Conservation (phyloP, 2,797 vertebrate genomes). For the Falco biarmicus region DNA sequence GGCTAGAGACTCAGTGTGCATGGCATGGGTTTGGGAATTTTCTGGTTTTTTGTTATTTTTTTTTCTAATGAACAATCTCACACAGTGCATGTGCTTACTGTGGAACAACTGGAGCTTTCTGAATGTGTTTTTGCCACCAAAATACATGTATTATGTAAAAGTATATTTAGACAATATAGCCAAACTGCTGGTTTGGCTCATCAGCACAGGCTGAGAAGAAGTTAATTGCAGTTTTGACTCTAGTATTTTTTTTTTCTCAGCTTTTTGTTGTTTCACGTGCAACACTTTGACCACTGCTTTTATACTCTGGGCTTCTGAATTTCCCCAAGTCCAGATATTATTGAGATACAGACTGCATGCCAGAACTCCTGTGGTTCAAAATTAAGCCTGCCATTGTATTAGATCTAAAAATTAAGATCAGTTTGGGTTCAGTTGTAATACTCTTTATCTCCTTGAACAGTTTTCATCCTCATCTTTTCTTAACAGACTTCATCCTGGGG, state of each 20-base stretch:
- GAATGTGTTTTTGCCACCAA: neutral
- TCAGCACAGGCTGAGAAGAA: slow-evolving; percentile 26
- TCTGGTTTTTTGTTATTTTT: neutral
- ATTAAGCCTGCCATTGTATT: neutral
- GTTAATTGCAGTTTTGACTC: slow-evolving; percentile 28
- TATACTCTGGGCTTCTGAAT: neutral
- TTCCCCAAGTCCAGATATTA: neutral
- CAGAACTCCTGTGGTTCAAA: neutral
- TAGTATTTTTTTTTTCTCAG: neutral
- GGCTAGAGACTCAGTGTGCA: accelerated
- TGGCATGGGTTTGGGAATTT: neutral
- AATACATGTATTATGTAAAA: neutral
- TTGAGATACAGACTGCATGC: neutral
- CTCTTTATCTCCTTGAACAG: neutral
- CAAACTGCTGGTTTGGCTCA: slow-evolving; percentile 39
- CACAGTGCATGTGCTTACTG: neutral
- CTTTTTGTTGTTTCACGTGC: neutral
- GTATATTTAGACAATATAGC: neutral
- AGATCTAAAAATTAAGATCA: neutral
- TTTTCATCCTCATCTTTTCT: neutral
- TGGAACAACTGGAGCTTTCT: neutral
- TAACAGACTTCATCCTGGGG: neutral
- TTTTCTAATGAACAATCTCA: neutral
- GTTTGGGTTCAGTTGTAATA: neutral
- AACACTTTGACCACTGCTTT: neutral